Percentiles rank a stretch among this genome's conserved stretches.
Conservation (phyloP, 2,797 vertebrate genomes). For the Myotis pilosus region DNA sequence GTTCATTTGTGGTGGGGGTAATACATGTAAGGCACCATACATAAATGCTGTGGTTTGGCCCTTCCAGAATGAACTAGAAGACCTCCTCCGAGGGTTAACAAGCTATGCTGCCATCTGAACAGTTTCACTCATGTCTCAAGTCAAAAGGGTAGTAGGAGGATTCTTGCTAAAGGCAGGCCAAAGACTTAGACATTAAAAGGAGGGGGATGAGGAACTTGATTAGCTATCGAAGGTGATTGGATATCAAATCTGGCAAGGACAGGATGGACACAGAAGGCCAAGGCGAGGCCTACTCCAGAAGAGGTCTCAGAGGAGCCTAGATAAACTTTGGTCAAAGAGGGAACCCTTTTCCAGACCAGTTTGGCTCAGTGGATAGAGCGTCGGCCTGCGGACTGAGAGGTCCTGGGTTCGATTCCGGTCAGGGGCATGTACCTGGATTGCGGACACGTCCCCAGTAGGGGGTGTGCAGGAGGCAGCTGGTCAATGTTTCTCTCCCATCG, state of each 20-base stretch:
- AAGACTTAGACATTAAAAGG: neutral
- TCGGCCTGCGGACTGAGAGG: too few species aligned
- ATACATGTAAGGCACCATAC: neutral
- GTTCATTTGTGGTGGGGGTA: neutral
- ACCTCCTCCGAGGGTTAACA: neutral
- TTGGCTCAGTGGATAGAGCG: too few species aligned
- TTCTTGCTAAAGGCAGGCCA: neutral
- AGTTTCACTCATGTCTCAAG: neutral
- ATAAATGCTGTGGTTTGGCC: neutral
- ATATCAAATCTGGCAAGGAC: neutral
- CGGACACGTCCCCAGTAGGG: too few species aligned
- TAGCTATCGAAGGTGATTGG: neutral
- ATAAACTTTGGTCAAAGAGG: neutral
- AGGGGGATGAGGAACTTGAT: neutral
- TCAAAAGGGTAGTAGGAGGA: neutral
- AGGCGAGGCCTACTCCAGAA: neutral
- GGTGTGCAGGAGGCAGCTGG: too few species aligned
- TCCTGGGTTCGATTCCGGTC: too few species aligned
- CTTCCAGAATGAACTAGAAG: conserved; percentile 21
- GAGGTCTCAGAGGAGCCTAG: neutral
- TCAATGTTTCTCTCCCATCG: too few species aligned
- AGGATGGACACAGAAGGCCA: neutral
- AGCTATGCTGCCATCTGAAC: conserved; percentile 1
- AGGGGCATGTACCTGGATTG: too few species aligned
- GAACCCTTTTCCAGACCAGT: neutral